phyloP scores from a whole-genome alignment of 2,797 vertebrate genomes.

The Falco biarmicus region DNA sequence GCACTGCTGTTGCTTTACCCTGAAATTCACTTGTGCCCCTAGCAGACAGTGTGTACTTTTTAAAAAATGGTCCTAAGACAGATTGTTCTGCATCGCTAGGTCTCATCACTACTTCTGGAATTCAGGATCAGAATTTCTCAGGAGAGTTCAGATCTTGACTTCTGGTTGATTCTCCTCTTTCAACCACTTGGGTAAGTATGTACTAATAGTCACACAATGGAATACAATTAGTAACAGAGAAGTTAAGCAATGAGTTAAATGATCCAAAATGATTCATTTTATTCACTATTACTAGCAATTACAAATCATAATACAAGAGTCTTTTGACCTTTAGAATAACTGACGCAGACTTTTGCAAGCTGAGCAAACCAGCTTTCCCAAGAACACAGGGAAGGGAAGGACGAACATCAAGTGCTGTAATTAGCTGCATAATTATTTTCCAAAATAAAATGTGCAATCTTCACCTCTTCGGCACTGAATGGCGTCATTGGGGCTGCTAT shows the following conservation, averaged over 20 bases:
- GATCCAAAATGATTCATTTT: slow-evolving; percentile 24
- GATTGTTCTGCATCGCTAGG: fast-evolving
- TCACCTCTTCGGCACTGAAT: slow-evolving; percentile 57
- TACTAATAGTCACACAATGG: not conserved
- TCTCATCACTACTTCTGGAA: not conserved
- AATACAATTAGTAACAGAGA: not conserved
- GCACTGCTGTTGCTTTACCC: not conserved
- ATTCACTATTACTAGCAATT: slow-evolving; percentile 45
- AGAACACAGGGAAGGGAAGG: slow-evolving; percentile 37
- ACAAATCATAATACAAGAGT: slow-evolving; percentile 48
- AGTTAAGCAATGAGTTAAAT: not conserved
- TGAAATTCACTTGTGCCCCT: not conserved
- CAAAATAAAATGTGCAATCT: slow-evolving; percentile 70
- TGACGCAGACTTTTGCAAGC: slow-evolving; percentile 42
- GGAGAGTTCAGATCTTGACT: not conserved
- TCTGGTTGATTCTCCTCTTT: not conserved
- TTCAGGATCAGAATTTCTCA: not conserved
- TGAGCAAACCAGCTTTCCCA: slow-evolving; percentile 51
- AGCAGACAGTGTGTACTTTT: too few species aligned
- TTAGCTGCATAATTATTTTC: slow-evolving; percentile 73
- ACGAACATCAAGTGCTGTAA: slow-evolving; percentile 69
- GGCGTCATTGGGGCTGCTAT: slow-evolving; percentile 54
- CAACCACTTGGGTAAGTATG: not conserved
- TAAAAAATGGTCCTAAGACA: not conserved
- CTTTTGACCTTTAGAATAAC: slow-evolving; percentile 66